phyloP scores from a whole-genome alignment of 2,888 invertebrate genomes.

The Chouioia cunea region DNA sequence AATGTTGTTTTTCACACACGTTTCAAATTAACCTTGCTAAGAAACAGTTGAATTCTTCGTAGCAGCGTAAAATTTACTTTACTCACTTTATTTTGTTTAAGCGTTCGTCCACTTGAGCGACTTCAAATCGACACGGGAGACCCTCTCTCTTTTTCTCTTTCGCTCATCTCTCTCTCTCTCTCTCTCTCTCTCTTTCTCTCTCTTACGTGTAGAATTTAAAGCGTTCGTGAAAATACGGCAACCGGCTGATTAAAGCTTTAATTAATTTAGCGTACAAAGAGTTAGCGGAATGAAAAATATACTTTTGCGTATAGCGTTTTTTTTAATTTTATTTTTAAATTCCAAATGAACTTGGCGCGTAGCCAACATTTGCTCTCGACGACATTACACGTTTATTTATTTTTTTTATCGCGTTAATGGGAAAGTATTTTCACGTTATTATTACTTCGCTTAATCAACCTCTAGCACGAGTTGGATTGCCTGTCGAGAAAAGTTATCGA shows the following conservation, averaged over 20 bases:
- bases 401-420: background rate
- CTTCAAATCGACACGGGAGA: too few relatives aligned
- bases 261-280: slow-evolving; percentile 49
- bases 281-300: background rate
- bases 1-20: too few relatives aligned
- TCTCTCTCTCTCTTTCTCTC: background rate
- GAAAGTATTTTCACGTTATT: slow-evolving; percentile 15
- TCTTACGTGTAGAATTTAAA: slow-evolving; percentile 45
- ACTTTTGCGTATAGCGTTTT: too few relatives aligned
- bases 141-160: too few relatives aligned
- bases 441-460: slow-evolving; percentile 11
- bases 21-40: too few relatives aligned
- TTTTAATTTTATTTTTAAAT: too few relatives aligned
- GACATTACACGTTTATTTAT: background rate
- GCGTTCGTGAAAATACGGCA: slow-evolving; percentile 44
- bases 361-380: background rate
- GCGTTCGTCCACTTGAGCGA: too few relatives aligned
- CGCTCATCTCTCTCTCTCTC: slow-evolving; percentile 13
- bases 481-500: slow-evolving; percentile 30
- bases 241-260: slow-evolving; percentile 53
- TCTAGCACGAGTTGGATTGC: slow-evolving; percentile 11
- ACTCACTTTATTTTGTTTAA: too few relatives aligned
- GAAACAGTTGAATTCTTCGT: too few relatives aligned
- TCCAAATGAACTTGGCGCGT: background rate
- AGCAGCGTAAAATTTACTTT: too few relatives aligned